Conservation (phyloP, 37 sponge, comb jelly and placozoan species). For the Oscarella lobularis region DNA sequence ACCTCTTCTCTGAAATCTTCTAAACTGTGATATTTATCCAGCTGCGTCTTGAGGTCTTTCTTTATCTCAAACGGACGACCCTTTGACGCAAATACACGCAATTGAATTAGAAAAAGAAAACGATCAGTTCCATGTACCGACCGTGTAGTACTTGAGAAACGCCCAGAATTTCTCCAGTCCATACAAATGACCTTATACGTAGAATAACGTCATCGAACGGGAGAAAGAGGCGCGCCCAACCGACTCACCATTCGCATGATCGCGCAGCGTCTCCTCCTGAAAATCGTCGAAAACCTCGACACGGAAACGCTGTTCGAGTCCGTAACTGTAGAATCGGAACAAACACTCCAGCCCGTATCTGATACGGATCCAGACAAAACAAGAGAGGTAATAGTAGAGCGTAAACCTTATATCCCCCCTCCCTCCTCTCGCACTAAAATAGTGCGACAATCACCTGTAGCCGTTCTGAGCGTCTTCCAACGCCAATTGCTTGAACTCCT, state of each 20-base stretch:
- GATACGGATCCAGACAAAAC: not conserved
- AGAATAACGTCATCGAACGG: too few species aligned
- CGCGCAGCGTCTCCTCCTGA: conserved; percentile 78
- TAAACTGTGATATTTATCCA: conserved; percentile 66
- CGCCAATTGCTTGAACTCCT: conserved; percentile 75
- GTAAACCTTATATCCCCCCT: not conserved
- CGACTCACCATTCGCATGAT: conserved; percentile 45
- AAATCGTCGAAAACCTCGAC: conserved; percentile 77
- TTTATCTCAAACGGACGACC: conserved; percentile 31
- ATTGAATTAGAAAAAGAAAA: not conserved
- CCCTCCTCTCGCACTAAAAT: not conserved
- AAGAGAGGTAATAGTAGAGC: conserved; percentile 7
- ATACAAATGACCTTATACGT: conserved; percentile 65
- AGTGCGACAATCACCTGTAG: conserved; percentile 41
- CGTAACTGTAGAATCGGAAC: conserved; percentile 98
- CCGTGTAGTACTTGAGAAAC: conserved; percentile 96
- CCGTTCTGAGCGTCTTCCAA: conserved; percentile 67
- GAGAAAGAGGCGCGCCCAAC: too few species aligned
- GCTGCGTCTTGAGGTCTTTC: conserved; percentile 33
- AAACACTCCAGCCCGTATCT: conserved; percentile 99
- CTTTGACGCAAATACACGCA: conserved; percentile 7
- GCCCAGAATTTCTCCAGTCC: conserved; percentile 99
- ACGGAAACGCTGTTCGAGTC: conserved; percentile 89
- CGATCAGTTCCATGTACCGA: too few species aligned
- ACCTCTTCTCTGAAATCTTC: conserved; percentile 78